Evolutionary conservation across 2,797 vertebrate species (phyloP), one percentile per base, ranked within the genome.

Genomic region (Bradypus variegatus): DNA sequence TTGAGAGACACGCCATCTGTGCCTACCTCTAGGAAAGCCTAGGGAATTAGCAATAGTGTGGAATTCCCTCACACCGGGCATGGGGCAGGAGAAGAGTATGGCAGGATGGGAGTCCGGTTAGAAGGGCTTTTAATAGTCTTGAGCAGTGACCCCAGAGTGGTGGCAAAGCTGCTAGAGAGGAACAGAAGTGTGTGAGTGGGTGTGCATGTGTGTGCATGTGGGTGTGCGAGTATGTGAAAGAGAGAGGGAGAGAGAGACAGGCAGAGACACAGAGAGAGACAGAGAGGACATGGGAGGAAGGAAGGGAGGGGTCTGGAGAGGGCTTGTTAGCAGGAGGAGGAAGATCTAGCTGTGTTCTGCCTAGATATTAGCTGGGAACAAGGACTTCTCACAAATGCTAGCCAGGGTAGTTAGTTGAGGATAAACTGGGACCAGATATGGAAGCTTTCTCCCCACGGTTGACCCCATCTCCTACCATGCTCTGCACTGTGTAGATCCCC

Each of bases 151-250:
- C 58, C 58, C 58, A 58, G 58, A 9, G 45, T 73, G 76, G 45
- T 72, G 31, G 41, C 67, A 78, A 88, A 60, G 72, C 50, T 70
- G 36, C 33, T 45, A 53, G 76, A 81, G 29, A 27, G 48, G 58
- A n/a, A 62, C 29, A 29, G 36, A 31, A 3, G 4, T 48, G 36
- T 23, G 27, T 67, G 18, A 29, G 10, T 10, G 31, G 1, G 55
- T 19, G 23, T 1, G 50, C 58, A 58, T 21, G 45, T 62, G 53
- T 50, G 19, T 1, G 41, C 33, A 45, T n/a, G 50, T 11, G 45
- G 36, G n/a, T 8, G 27, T 7, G 48, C 10, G 11, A 38, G n/a
- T 7, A 7, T 3, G 41, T 0, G 3, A 64, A 1, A 64, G 33
- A 16, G 55, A 25, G 33, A 33, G 23, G 25, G 19, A 65, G 38